These are phyloP conservation scores for Volucella bombylans DNA, from an alignment of 2,888 invertebrate species.

Conservation along the genomic window DNA sequence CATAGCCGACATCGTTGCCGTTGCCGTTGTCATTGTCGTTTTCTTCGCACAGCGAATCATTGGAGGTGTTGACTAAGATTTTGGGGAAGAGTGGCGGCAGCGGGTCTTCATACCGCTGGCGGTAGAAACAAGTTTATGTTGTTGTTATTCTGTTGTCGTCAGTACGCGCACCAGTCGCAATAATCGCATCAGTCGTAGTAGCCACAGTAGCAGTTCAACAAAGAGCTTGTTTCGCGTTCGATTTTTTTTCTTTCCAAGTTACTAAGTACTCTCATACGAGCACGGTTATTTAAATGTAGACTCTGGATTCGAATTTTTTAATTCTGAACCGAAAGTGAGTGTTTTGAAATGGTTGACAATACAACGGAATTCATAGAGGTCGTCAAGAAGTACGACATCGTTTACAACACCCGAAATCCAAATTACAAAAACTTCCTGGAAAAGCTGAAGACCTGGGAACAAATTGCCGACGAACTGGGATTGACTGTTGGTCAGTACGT, in stretches of 20 bases:
- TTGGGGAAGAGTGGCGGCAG: constrained; percentile 61
- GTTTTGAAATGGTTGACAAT: constrained; percentile 76
- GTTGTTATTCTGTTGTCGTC: constrained; percentile 53
- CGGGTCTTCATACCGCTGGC: constrained; percentile 72
- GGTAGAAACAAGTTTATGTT: constrained; percentile 70
- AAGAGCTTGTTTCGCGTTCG: constrained; percentile 28
- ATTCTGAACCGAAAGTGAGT: not conserved
- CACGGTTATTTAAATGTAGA: not conserved
- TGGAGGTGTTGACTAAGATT: constrained; percentile 46
- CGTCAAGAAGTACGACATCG: constrained; percentile 81
- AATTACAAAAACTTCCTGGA: constrained; percentile 82
- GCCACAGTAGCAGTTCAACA: constrained; percentile 63
- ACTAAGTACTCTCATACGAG: not conserved
- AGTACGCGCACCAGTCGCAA: constrained; percentile 56
- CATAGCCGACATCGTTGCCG: constrained; percentile 61
- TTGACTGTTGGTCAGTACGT: constrained; percentile 80
- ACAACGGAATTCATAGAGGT: constrained; percentile 82
- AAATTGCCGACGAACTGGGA: constrained; percentile 81
- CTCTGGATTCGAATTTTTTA: not conserved
- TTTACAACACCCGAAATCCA: constrained; percentile 82
- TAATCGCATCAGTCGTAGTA: constrained; percentile 51
- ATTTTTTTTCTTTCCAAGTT: not conserved
- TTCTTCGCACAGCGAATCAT: constrained; percentile 59
- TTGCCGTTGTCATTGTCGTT: constrained; percentile 14
- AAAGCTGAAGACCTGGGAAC: constrained; percentile 81